These are phyloP conservation scores for Pseudonaja textilis DNA, from an alignment of 2,113 vertebrate genomes.

Conservation along the genomic window DNA sequence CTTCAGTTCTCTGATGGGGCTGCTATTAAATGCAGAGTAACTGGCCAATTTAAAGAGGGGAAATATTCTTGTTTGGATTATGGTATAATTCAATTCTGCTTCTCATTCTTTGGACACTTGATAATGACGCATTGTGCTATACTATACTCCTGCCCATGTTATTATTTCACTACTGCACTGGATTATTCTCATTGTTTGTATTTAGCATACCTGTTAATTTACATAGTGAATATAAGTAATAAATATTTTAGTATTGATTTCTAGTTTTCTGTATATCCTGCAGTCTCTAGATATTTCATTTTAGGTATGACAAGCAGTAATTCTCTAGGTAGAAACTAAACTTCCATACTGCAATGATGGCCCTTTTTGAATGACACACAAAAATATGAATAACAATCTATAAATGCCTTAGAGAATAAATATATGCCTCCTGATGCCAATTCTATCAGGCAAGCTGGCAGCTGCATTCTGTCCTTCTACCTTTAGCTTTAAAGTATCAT, in stretches of 20 bases:
- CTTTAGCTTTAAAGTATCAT: background rate
- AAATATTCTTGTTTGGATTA: background rate
- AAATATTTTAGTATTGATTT: slow-evolving; percentile 8
- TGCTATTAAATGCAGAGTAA: background rate
- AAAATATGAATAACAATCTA: background rate
- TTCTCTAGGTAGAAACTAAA: background rate
- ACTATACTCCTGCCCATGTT: background rate
- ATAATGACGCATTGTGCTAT: background rate
- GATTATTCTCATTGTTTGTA: background rate
- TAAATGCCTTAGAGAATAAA: background rate
- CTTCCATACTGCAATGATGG: background rate
- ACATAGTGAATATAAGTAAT: slow-evolving; percentile 26
- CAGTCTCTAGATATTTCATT: slow-evolving; percentile 6
- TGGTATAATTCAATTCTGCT: background rate
- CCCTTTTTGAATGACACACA: background rate
- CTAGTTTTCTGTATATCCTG: background rate
- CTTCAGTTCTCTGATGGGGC: background rate
- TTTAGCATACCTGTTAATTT: slow-evolving; percentile 16
- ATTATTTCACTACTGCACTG: background rate
- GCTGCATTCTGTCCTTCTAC: background rate
- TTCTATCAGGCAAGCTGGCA: background rate
- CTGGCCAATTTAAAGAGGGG: background rate
- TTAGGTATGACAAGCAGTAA: slow-evolving; percentile 11
- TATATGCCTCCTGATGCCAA: background rate
- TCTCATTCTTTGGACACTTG: background rate